Evolutionary conservation across 2,113 vertebrate genomes (phyloP).

Genomic region (Tupaia chinensis): DNA sequence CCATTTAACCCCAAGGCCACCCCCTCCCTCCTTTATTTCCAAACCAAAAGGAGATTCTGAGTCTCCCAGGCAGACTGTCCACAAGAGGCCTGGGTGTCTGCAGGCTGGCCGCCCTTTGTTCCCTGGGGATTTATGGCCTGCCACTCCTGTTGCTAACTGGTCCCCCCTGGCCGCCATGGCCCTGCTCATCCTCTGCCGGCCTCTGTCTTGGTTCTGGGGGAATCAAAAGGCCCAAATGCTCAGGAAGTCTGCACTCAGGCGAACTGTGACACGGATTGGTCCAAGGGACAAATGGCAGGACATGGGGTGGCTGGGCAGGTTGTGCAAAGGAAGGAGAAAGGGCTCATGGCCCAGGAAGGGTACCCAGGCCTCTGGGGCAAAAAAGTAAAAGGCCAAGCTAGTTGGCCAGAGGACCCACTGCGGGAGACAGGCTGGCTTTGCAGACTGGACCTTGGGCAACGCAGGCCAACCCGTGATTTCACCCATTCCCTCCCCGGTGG

Average conservation of each 20-base stretch:
- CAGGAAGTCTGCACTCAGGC: slow-evolving; percentile 65
- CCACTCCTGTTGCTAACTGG: neutral
- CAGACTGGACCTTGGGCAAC: neutral
- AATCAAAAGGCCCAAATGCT: slow-evolving; percentile 55
- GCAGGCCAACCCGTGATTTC: neutral
- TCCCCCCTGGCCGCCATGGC: neutral
- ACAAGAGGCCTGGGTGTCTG: neutral
- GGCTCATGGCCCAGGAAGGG: neutral
- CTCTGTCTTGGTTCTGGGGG: neutral
- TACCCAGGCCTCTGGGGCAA: neutral
- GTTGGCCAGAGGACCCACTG: neutral
- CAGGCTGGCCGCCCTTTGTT: slow-evolving; percentile 36
- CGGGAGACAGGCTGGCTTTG: neutral
- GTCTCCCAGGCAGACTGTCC: slow-evolving; percentile 34
- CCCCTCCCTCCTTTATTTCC: neutral
- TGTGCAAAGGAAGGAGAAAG: neutral
- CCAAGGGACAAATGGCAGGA: slow-evolving; percentile 59
- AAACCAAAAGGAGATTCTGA: slow-evolving; percentile 55
- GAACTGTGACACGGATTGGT: slow-evolving; percentile 19
- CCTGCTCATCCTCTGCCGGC: slow-evolving; percentile 20
- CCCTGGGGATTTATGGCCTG: slow-evolving; percentile 53
- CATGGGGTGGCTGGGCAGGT: neutral
- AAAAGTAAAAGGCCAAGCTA: neutral
- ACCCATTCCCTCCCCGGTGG: neutral
- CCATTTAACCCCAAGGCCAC: neutral